Evolutionary conservation across 1,140 invertebrate genomes (phyloP), one percentile per base, ranked within the genome.

Genomic region (Trigoniulus corallinus): DNA sequence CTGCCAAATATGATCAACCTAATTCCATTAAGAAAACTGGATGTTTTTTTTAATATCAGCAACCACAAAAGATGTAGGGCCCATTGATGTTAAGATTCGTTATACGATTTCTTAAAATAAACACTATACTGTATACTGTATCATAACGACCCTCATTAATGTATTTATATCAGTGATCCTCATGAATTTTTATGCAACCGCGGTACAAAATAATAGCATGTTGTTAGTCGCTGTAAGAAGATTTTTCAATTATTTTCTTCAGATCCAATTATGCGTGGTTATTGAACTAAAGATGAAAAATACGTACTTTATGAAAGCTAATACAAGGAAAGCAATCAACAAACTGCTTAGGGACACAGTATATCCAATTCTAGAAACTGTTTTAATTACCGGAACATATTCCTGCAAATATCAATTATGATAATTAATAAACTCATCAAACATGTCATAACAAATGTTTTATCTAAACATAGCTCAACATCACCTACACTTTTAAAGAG

Each of bases 311-410:
- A 83, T 78, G 37, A 70, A 69, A 3, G 76, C 64, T 42, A 84
- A 69, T 51, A 84, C 77, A 55, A 72, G 62, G 53, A 82, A 73
- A 7, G 81, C 78, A 2, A 78, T 62, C 13, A 80, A 57, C 1
- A 84, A 66, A 3, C 78, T 74, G 12, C 73, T 64, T 2, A 84
- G 65, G 0, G 81, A 84, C 7, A 82, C 64, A 0, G 73, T 69
- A 57, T 84, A 84, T 1, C 82, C 81, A n/a, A 79, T 63, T 57
- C 74, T 74, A 22, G 78, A 76, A 43, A 82, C 76, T 3, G 67
- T 64, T 58, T 77, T 77, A 15, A 83, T 70, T 18, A 72, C 63
- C 0, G 73, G 73, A 37, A 82, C 34, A 63, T 75, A 78, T 54
- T 67, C 67, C 72, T 77, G 62, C 3, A 57, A 69, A 43, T 10